A percentile compares a stretch with the other conserved stretches of the same genome.
Conservation (phyloP, 92 coral and sea anemone species). For the Parazoanthus swiftii region DNA sequence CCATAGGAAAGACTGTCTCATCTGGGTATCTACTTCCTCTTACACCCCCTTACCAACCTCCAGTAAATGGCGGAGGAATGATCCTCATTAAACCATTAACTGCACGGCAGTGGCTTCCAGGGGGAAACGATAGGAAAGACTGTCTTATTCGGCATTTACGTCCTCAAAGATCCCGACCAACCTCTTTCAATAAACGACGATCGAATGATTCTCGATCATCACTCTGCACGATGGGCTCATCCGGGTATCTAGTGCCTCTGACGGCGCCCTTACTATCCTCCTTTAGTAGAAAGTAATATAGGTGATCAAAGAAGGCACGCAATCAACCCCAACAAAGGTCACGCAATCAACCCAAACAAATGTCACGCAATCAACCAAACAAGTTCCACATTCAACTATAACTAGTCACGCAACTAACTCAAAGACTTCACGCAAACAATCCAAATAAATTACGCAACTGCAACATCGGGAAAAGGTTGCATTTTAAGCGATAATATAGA, state of each 20-base stretch:
- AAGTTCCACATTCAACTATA: not conserved
- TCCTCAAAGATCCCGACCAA: slow-evolving; percentile 83
- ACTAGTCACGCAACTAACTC: not conserved
- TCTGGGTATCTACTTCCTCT: slow-evolving; percentile 80
- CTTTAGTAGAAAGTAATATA: not conserved
- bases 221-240: slow-evolving; percentile 86
- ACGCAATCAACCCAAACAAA: too few relatives aligned
- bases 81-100: slow-evolving; percentile 82
- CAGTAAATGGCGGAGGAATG: slow-evolving; percentile 83
- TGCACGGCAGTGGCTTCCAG: slow-evolving; percentile 93
- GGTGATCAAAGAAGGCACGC: not conserved
- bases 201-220: slow-evolving; percentile 96
- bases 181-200: slow-evolving; percentile 64
- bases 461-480: too few relatives aligned
- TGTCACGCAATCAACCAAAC: too few relatives aligned
- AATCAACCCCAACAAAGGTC: too few relatives aligned
- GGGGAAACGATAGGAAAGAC: slow-evolving; percentile 95
- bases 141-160: slow-evolving; percentile 74
- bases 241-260: slow-evolving; percentile 76
- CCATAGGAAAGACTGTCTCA: slow-evolving; percentile 92
- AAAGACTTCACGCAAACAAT: too few relatives aligned
- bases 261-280: slow-evolving; percentile 69
- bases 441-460: not conserved
- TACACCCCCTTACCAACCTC: slow-evolving; percentile 79
- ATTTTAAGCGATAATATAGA: too few relatives aligned